phyloP scores from a whole-genome alignment of 2,888 invertebrate species.

The Gymnocheta viridis region DNA sequence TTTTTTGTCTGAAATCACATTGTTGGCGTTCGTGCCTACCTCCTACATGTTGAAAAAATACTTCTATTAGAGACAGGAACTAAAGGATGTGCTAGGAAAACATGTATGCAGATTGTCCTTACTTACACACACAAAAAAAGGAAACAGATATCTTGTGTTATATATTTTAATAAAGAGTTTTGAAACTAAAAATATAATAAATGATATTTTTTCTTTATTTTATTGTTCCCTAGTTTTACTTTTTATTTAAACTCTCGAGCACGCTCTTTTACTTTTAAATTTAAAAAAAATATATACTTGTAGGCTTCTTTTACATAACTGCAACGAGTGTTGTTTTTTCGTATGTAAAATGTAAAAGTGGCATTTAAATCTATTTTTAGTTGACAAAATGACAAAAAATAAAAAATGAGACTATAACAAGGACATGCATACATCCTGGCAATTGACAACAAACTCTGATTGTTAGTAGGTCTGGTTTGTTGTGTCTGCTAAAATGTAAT shows the following conservation, averaged over 20 bases:
- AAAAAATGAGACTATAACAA: constrained; percentile 30
- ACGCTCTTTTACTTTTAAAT: neutral
- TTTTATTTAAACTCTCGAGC: neutral
- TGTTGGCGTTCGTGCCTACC: constrained; percentile 12
- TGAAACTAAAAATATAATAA: no score
- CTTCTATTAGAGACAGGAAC: neutral
- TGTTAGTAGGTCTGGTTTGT: constrained; percentile 18
- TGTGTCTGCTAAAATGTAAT: constrained; percentile 18
- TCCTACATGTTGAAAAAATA: neutral
- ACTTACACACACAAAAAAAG: no score
- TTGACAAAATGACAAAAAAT: constrained; percentile 8
- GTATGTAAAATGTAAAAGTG: constrained; percentile 9
- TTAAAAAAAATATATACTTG: constrained; percentile 17
- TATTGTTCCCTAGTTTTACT: no score
- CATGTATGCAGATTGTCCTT: no score
- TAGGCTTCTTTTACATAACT: neutral
- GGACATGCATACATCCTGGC: constrained; percentile 38
- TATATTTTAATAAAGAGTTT: no score
- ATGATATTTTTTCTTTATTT: no score
- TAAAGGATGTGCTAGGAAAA: neutral
- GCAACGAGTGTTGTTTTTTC: neutral
- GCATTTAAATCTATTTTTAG: constrained; percentile 48
- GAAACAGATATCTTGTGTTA: no score
- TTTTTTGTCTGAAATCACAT: neutral
- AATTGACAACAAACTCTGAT: constrained; percentile 19